Percentiles rank a stretch among this genome's conserved stretches.
Conservation (phyloP, 2,888 invertebrate genomes). For the Cabera pusaria region DNA sequence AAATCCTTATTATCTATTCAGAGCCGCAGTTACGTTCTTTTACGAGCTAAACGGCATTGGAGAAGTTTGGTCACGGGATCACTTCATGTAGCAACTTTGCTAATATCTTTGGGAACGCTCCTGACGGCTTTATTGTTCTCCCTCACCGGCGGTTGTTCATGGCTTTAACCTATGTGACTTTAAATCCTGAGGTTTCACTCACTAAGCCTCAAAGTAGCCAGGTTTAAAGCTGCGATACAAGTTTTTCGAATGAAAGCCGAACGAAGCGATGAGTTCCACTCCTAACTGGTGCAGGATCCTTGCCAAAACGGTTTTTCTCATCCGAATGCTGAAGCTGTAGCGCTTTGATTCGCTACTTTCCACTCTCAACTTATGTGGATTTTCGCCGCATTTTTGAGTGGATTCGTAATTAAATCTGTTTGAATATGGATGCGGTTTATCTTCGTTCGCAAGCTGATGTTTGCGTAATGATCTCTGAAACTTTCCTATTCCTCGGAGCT, state of each 20-base stretch:
- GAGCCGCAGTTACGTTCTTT: conserved; percentile 72
- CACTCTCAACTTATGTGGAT: conserved; percentile 12
- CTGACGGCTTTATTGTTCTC: conserved; percentile 53
- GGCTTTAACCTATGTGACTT: conserved; percentile 35
- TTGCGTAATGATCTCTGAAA: conserved; percentile 12
- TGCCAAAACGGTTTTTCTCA: conserved; percentile 16
- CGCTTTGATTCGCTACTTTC: conserved; percentile 11
- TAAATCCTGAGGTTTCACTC: conserved; percentile 12
- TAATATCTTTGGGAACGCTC: conserved; percentile 62
- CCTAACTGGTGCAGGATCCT: conserved; percentile 15
- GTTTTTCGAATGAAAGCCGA: conserved; percentile 14
- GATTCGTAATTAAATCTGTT: conserved; percentile 15
- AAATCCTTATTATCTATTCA: conserved; percentile 81
- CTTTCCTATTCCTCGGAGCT: conserved; percentile 9
- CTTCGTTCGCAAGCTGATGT: conserved; percentile 12
- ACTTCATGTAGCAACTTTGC: conserved; percentile 59
- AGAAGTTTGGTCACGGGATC: conserved; percentile 58
- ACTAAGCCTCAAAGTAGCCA: conserved; percentile 14
- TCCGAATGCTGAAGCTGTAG: conserved; percentile 17
- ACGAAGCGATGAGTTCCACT: conserved; percentile 7
- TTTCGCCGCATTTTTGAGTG: conserved; percentile 10
- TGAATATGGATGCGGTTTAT: conserved; percentile 17
- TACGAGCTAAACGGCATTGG: conserved; percentile 65
- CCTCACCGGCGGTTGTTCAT: conserved; percentile 44
- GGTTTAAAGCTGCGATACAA: conserved; percentile 11